Percentiles rank a stretch among this genome's conserved stretches.
These are phyloP conservation scores for Semnornis frantzii DNA, from an alignment of 2,113 vertebrate genomes.

Conservation along the genomic window DNA sequence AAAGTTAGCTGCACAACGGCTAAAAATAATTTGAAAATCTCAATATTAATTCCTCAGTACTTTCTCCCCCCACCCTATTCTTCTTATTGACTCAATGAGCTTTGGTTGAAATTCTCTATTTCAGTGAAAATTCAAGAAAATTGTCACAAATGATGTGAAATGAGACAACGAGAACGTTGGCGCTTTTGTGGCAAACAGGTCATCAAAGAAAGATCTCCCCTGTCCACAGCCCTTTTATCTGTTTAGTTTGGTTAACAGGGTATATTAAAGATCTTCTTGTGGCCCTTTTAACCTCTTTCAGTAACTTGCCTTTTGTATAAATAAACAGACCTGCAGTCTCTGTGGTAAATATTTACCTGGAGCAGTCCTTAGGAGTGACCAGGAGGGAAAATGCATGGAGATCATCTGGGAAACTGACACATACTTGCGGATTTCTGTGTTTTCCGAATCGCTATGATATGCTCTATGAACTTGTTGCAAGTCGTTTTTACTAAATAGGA, in stretches of 20 bases:
- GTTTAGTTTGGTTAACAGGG: conserved; percentile 10
- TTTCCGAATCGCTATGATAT: neutral
- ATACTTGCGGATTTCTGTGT: neutral
- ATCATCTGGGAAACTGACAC: conserved; percentile 17
- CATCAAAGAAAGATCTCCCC: neutral
- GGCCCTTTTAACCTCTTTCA: conserved; percentile 42
- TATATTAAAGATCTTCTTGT: conserved; percentile 33
- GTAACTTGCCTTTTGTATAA: neutral
- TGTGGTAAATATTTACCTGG: conserved; percentile 55
- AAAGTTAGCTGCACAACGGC: neutral
- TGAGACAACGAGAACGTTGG: neutral
- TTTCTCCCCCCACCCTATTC: neutral
- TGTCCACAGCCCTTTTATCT: neutral
- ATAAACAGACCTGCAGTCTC: conserved; percentile 38
- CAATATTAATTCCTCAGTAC: neutral
- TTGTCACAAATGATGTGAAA: neutral
- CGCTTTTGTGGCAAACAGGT: neutral
- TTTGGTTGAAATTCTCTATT: neutral
- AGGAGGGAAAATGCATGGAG: neutral
- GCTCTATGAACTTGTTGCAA: neutral
- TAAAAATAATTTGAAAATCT: neutral
- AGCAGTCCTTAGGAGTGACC: conserved; percentile 12
- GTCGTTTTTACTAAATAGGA: neutral
- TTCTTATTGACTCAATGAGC: neutral
- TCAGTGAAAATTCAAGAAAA: neutral